phyloP scores from a whole-genome alignment of 2,797 vertebrate genomes.

The Catamblyrhynchus diadema region DNA sequence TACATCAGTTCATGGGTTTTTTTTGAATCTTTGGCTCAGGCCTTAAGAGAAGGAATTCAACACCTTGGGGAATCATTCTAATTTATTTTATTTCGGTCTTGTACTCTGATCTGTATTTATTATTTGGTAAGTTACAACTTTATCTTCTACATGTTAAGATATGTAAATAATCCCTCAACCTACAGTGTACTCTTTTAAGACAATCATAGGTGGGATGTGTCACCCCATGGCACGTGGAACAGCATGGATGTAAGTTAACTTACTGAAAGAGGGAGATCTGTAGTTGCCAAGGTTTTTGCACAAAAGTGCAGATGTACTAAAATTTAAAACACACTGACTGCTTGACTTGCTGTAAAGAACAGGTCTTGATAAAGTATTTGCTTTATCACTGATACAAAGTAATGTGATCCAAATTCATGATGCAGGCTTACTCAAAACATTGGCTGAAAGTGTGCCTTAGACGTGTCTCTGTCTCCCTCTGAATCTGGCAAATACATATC shows the following conservation, averaged over 20 bases:
- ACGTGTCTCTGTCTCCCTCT: neutral
- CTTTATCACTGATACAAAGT: neutral
- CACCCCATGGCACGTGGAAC: neutral
- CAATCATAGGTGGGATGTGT: constrained; percentile 20
- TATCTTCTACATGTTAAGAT: constrained; percentile 34
- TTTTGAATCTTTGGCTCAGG: neutral
- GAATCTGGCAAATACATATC: neutral
- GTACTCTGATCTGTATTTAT: constrained; percentile 59
- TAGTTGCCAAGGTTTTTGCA: neutral
- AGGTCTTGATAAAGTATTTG: neutral
- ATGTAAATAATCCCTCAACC: constrained; percentile 36
- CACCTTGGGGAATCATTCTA: constrained; percentile 8
- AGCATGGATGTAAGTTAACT: neutral
- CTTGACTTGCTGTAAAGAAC: neutral
- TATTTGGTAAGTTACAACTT: constrained; percentile 33
- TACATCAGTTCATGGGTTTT: neutral
- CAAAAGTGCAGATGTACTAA: neutral
- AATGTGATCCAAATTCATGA: neutral
- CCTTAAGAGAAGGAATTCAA: neutral
- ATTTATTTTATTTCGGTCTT: constrained; percentile 59
- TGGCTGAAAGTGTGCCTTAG: neutral
- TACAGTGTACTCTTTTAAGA: neutral
- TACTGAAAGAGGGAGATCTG: neutral
- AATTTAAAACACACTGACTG: neutral
- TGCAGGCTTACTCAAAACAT: neutral